These are phyloP conservation scores for Tauraco erythrolophus DNA, from an alignment of 2,113 vertebrate genomes.

Conservation along the genomic window DNA sequence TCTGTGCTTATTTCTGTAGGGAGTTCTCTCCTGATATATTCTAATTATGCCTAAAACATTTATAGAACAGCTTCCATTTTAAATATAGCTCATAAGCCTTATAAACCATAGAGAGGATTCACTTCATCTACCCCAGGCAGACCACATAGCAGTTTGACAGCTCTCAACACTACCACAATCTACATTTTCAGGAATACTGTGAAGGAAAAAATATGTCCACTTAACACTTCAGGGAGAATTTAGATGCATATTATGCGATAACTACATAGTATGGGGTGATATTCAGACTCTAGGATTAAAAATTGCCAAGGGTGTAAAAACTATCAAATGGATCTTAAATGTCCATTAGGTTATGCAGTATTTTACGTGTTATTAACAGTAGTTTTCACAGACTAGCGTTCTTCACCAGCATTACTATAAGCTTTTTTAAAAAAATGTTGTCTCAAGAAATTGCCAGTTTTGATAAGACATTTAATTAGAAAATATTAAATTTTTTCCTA, in stretches of 20 bases:
- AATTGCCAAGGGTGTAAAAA: background rate
- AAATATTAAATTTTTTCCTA: background rate
- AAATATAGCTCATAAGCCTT: background rate
- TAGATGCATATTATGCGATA: background rate
- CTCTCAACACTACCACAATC: background rate
- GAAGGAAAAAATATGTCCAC: background rate
- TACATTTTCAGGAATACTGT: background rate
- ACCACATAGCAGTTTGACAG: background rate
- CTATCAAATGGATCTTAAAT: background rate
- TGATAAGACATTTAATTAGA: background rate
- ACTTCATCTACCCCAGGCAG: background rate
- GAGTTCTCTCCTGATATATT: background rate
- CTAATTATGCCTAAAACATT: conserved; percentile 15
- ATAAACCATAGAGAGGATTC: background rate
- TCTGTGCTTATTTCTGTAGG: background rate
- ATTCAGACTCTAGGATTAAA: background rate
- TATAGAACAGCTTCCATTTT: conserved; percentile 8
- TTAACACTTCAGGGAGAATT: background rate
- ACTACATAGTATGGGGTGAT: background rate
- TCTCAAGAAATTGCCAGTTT: background rate
- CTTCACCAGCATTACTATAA: background rate
- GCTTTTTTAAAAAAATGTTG: background rate
- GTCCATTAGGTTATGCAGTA: background rate
- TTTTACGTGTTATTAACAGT: background rate
- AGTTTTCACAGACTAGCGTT: background rate